Conservation (phyloP, 2,888 invertebrate genomes). For the Amaurobius ferox region DNA sequence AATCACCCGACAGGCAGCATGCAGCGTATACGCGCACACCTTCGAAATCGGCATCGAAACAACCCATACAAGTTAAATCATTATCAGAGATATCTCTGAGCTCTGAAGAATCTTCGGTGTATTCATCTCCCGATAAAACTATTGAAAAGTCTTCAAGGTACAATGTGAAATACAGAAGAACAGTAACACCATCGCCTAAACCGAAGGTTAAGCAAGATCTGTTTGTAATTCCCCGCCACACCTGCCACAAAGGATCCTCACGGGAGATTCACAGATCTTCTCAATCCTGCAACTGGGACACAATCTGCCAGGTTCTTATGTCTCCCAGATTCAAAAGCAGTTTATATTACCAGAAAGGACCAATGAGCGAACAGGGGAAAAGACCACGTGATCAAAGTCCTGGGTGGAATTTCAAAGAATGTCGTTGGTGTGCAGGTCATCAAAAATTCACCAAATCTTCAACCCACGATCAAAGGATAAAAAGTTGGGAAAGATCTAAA, state of each 20-base stretch:
- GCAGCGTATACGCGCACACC: not conserved
- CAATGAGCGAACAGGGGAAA: too few relatives aligned
- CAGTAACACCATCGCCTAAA: not conserved
- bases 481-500: too few relatives aligned
- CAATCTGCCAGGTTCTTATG: too few relatives aligned
- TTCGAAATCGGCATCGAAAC: not conserved
- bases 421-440: too few relatives aligned
- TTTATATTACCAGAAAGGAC: too few relatives aligned
- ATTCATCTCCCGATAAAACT: not conserved
- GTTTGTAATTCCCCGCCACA: not conserved
- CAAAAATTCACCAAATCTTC: too few relatives aligned
- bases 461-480: too few relatives aligned
- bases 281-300: too few relatives aligned
- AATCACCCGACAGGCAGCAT: not conserved
- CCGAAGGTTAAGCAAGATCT: not conserved
- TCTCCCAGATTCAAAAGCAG: too few relatives aligned
- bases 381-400: too few relatives aligned
- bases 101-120: not conserved
- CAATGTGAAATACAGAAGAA: not conserved
- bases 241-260: not conserved
- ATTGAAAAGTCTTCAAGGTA: not conserved
- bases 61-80: not conserved
- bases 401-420: too few relatives aligned
- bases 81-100: not conserved
- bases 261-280: too few relatives aligned